A percentile compares a stretch with the other conserved stretches of the same genome.
Conservation (phyloP, 92 coral and sea anemone genomes). For the Heteractis magnifica region DNA sequence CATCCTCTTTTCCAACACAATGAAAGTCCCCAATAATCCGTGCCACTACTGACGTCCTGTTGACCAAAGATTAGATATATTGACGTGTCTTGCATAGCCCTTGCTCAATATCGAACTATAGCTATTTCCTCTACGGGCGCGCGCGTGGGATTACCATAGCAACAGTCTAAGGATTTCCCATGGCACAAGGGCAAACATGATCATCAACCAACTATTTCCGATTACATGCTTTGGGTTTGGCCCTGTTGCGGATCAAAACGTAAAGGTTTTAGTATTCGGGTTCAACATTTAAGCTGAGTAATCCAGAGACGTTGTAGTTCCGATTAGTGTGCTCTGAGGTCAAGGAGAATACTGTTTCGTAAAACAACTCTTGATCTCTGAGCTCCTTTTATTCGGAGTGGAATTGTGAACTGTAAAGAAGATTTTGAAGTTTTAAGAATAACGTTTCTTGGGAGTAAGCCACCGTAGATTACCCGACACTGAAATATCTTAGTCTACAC, state of each 20-base stretch:
- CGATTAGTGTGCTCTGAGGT: not conserved
- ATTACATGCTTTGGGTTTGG: conserved; percentile 1
- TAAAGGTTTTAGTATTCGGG: not conserved
- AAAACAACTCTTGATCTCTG: not conserved
- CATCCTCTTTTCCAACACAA: conserved; percentile 1
- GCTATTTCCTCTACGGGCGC: not conserved
- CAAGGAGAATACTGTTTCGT: not conserved
- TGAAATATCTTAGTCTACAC: too few relatives aligned
- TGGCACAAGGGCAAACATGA: not conserved
- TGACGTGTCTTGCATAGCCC: not conserved
- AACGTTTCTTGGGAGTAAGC: too few relatives aligned
- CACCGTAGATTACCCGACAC: too few relatives aligned
- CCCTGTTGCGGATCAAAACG: not conserved
- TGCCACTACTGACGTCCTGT: not conserved
- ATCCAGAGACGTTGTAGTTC: not conserved
- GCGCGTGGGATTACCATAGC: not conserved
- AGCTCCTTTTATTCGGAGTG: not conserved
- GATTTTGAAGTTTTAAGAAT: too few relatives aligned
- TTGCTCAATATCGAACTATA: not conserved
- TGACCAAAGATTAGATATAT: not conserved
- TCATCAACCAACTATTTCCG: not conserved
- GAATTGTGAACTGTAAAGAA: not conserved
- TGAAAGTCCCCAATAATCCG: not conserved
- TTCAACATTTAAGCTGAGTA: not conserved
- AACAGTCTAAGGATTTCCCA: not conserved